phyloP scores from a whole-genome alignment of 2,888 invertebrate genomes.

The Xanthia icteritia region DNA sequence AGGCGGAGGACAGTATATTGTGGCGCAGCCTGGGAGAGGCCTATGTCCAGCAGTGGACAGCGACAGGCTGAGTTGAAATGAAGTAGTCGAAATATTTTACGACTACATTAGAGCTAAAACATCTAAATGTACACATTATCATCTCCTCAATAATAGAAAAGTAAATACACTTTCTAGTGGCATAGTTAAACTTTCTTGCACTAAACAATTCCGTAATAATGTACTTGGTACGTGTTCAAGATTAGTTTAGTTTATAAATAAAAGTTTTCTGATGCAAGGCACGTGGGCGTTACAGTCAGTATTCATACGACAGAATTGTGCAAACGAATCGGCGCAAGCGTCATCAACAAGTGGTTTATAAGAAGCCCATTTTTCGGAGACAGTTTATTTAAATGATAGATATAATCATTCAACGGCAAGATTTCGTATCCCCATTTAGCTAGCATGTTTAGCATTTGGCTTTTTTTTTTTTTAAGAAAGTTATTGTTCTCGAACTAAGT shows the following conservation, averaged over 20 bases:
- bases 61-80: neutral
- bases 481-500: neutral
- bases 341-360: neutral
- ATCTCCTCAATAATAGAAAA: conserved; percentile 32
- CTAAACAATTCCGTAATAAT: conserved; percentile 38
- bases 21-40: neutral
- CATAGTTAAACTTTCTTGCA: conserved; percentile 53
- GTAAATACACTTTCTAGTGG: conserved; percentile 50
- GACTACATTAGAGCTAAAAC: neutral
- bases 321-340: conserved; percentile 5
- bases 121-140: conserved; percentile 33
- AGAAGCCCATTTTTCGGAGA: neutral
- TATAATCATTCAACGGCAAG: neutral
- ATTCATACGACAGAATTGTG: conserved; percentile 20
- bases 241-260: conserved; percentile 52
- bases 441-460: neutral
- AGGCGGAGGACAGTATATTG: neutral
- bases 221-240: conserved; percentile 51
- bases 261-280: conserved; percentile 55
- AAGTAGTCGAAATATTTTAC: neutral
- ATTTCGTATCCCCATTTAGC: neutral
- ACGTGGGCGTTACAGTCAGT: conserved; percentile 43
- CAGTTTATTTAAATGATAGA: neutral
- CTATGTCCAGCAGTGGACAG: neutral
- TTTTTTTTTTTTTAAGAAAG: neutral